Conservation (phyloP, 1,140 invertebrate genomes). For the Ostrea denselamellosa region DNA sequence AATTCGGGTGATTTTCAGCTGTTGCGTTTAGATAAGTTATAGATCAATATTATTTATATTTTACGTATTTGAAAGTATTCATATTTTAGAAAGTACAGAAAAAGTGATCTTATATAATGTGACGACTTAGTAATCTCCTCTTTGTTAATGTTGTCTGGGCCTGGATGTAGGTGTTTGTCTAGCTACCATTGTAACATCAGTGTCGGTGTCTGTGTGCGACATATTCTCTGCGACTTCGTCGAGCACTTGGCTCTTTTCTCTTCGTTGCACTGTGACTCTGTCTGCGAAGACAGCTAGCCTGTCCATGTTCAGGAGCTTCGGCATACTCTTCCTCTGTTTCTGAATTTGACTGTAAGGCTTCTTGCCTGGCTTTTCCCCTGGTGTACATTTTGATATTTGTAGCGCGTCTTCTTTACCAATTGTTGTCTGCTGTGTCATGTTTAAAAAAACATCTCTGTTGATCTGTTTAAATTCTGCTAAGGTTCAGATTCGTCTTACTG, state of each 20-base stretch:
- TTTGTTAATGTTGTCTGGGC: too few relatives aligned
- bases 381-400: slow-evolving; percentile 8
- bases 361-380: slow-evolving; percentile 14
- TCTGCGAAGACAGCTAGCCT: not conserved
- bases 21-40: too few relatives aligned
- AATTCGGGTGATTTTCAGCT: too few relatives aligned
- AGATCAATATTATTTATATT: too few relatives aligned
- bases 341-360: slow-evolving; percentile 16
- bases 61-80: too few relatives aligned
- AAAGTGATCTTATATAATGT: too few relatives aligned
- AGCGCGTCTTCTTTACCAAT: slow-evolving; percentile 8
- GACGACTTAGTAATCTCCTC: too few relatives aligned
- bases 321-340: slow-evolving; percentile 2
- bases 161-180: not conserved
- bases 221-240: not conserved
- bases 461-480: too few relatives aligned
- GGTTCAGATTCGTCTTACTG: too few relatives aligned
- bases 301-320: not conserved
- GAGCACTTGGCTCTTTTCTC: not conserved
- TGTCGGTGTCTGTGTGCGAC: not conserved
- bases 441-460: too few relatives aligned
- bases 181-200: slow-evolving; percentile 1
- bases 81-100: too few relatives aligned
- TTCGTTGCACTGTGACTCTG: not conserved
- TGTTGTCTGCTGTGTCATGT: not conserved